Evolutionary conservation across 2,113 vertebrate genomes (phyloP), one percentile per base, ranked within the genome.

Genomic region (Australoheros scitulus): DNA sequence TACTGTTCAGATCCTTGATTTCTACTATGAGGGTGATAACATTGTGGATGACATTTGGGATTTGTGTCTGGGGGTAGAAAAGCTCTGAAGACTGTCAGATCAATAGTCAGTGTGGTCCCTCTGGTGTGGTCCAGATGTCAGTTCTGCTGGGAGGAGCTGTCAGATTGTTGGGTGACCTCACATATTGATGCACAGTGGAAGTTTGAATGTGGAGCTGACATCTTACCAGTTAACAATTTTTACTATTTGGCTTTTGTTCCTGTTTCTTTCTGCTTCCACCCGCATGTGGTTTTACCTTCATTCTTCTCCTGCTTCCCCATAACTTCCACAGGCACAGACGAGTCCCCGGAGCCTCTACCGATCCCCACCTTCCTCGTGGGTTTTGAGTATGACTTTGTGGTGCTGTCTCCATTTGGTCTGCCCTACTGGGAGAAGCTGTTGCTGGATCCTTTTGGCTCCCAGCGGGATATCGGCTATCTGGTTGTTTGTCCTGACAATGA

Each of bases 371-470:
- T 99, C 96, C 95, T 99, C 93, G 94, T 99, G 95, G 98, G 98
- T 50, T 97, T 98, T 2, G 98, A 99, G 95, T 99, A 97, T 43
- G 98, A 99, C 95, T 99, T 98, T 91, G 96, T 99, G 96, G 98
- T 99, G 94, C 97, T 99, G 92, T 99, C 98, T 85, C 98, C 98
- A 0, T 99, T 99, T 88, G 97, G 97, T 15, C 95, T 99, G 92
- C 98, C 98, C 17, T 98, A 99, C 64, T 99, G 98, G 98, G 98
- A 99, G 95, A 97, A 98, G 92, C 97, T 99, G 93, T 95, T 98
- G 94, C 94, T 99, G 94, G 98, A 99, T 89, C 98, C 98, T 2
- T 99, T 98, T 2, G 98, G 98, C 90, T 98, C 98, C 72, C 98
- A 98, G 91, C 95, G 98, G 91, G 98, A 99, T 85, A 95, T 99